A percentile compares a stretch with the other conserved stretches of the same genome.
phyloP scores from a whole-genome alignment of 37 sponge, comb jelly and placozoan genomes.

The Oopsacas minuta region DNA sequence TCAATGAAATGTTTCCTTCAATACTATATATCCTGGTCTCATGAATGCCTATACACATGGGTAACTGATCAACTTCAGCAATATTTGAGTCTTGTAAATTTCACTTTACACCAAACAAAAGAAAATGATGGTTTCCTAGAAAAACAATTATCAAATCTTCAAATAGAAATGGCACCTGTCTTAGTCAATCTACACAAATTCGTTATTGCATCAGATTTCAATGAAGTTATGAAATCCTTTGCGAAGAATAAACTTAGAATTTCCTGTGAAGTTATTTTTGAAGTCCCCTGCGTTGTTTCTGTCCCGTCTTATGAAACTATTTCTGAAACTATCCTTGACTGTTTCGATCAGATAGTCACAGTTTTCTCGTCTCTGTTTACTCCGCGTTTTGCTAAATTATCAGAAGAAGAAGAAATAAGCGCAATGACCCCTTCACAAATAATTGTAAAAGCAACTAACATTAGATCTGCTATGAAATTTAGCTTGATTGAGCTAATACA shows the following conservation, averaged over 20 bases:
- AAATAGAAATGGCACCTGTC: neutral
- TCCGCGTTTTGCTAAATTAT: neutral
- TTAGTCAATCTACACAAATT: neutral
- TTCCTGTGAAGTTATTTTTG: neutral
- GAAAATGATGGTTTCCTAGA: neutral
- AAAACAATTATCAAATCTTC: neutral
- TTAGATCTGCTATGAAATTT: neutral
- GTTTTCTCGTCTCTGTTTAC: neutral
- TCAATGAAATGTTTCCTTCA: neutral
- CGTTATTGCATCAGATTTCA: neutral
- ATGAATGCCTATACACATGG: neutral
- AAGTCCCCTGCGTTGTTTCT: neutral
- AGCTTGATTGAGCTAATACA: neutral
- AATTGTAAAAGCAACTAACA: neutral
- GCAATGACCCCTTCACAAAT: neutral
- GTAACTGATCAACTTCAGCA: neutral
- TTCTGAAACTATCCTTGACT: neutral
- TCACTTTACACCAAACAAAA: neutral
- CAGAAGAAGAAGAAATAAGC: neutral
- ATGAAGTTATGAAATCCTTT: neutral
- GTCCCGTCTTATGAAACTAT: neutral
- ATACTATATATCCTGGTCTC: neutral
- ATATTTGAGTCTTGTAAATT: neutral
- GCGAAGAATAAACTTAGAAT: neutral
- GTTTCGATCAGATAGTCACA: neutral